phyloP scores from a whole-genome alignment of 2,797 vertebrate species.

The Onychomys arenicola region DNA sequence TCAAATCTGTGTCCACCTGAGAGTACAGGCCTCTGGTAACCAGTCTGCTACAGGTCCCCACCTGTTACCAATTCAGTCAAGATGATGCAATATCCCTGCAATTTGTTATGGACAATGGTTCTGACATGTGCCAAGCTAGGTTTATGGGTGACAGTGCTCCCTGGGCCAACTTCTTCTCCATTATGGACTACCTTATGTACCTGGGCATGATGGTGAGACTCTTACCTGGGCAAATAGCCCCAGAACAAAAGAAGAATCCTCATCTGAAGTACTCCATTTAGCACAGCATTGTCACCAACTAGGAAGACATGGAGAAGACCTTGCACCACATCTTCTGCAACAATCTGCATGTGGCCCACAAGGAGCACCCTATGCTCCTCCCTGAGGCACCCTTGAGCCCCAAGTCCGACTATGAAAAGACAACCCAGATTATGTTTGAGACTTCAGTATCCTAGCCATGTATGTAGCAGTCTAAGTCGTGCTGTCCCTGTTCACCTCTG shows the following conservation, averaged over 20 bases:
- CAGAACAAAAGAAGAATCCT: background rate
- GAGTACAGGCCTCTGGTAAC: background rate
- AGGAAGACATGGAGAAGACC: background rate
- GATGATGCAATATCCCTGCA: background rate
- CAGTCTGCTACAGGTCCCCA: background rate
- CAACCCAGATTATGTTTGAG: background rate
- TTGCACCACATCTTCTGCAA: background rate
- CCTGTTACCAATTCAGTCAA: background rate
- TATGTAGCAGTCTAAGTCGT: background rate
- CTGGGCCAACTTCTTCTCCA: background rate
- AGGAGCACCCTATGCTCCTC: background rate
- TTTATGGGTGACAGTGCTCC: background rate
- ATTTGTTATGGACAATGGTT: background rate
- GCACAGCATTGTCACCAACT: background rate
- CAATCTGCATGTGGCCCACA: background rate
- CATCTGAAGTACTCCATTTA: background rate
- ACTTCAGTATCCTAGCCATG: background rate
- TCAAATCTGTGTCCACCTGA: background rate
- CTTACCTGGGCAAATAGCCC: background rate
- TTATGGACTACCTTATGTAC: background rate
- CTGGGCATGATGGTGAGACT: background rate
- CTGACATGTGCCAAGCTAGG: background rate
- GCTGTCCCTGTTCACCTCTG: background rate
- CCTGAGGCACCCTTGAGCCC: background rate
- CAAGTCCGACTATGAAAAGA: background rate